Percentiles rank a stretch among this genome's conserved stretches.
Conservation (phyloP, 2,113 vertebrate species). For the Oxyruncus cristatus region DNA sequence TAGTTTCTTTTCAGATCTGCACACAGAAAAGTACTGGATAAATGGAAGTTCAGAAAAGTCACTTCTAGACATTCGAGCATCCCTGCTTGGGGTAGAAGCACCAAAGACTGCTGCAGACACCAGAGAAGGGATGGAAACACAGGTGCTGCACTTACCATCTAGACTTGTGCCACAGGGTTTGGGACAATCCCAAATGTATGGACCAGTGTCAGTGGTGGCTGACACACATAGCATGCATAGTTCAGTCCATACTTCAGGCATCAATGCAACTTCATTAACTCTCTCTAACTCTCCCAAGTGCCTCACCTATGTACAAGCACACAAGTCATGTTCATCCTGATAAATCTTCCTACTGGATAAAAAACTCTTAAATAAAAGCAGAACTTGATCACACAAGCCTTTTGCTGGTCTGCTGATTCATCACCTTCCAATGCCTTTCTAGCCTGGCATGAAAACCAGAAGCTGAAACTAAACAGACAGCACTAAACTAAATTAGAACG, state of each 20-base stretch:
- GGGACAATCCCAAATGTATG: rapidly evolving
- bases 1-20: neutral
- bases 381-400: neutral
- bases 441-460: neutral
- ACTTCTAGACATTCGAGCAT: neutral
- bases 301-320: neutral
- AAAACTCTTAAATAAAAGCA: neutral
- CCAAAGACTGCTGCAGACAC: neutral
- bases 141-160: neutral
- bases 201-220: neutral
- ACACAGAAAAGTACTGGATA: neutral
- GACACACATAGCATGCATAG: rapidly evolving
- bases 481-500: neutral
- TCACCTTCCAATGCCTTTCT: neutral
- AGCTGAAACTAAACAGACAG: neutral
- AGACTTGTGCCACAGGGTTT: rapidly evolving
- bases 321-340: neutral
- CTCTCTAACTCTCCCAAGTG: neutral
- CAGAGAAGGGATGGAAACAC: rapidly evolving
- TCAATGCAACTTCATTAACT: neutral
- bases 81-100: neutral
- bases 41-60: neutral
- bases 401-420: neutral
- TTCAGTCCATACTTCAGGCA: neutral
- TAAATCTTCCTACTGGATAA: neutral